Evolutionary conservation across 2,113 vertebrate genomes (phyloP).

Genomic region (Oreochromis tanganicae): DNA sequence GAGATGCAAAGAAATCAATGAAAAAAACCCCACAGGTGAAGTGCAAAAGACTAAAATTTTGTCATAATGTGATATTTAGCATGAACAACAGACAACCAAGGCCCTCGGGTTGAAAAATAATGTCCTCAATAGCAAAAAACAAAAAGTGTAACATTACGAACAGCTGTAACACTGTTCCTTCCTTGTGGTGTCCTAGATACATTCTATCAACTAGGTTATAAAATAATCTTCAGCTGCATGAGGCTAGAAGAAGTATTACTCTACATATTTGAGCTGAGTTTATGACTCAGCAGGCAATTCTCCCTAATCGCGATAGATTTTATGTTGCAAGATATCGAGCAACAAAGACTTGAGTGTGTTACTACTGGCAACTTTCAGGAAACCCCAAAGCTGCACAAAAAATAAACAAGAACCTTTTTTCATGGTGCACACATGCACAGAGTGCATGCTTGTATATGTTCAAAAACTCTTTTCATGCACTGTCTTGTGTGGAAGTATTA

Average conservation of each 20-base stretch:
- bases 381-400: not conserved
- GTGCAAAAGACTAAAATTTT: not conserved
- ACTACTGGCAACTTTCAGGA: not conserved
- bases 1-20: not conserved
- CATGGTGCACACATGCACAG: not conserved
- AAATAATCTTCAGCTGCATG: not conserved
- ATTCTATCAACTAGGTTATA: not conserved
- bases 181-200: not conserved
- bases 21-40: not conserved
- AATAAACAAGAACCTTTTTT: not conserved
- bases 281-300: not conserved
- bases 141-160: not conserved
- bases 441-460: not conserved
- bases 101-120: rapidly evolving
- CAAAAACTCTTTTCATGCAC: not conserved
- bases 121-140: not conserved
- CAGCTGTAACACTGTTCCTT: not conserved
- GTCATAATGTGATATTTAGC: not conserved
- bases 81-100: not conserved
- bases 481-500: not conserved
- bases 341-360: not conserved
- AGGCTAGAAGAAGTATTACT: not conserved
- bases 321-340: not conserved
- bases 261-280: not conserved
- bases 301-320: rapidly evolving